Evolutionary conservation across 2,888 invertebrate species (phyloP).

Genomic region (Hirtodrosophila cameraria): DNA sequence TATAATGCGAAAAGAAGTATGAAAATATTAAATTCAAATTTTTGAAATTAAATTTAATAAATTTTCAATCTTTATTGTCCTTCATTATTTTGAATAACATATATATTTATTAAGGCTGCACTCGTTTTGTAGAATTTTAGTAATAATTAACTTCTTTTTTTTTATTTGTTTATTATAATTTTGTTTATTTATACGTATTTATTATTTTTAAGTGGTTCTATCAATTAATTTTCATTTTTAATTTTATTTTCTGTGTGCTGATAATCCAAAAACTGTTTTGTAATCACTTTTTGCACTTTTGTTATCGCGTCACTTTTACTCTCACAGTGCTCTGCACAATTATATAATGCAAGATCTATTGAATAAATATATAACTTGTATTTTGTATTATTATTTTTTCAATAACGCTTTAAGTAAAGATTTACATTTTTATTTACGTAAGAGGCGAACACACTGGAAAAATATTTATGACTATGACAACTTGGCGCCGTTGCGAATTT

Average conservation of each 20-base stretch:
- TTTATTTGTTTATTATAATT: background rate
- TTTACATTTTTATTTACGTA: slow-evolving; percentile 62
- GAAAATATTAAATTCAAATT: background rate
- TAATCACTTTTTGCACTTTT: slow-evolving; percentile 64
- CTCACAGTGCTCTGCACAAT: slow-evolving; percentile 32
- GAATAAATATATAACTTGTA: background rate
- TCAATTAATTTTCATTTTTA: background rate
- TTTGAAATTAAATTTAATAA: too few relatives aligned
- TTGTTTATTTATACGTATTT: background rate
- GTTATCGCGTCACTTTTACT: slow-evolving; percentile 49
- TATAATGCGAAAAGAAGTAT: slow-evolving; percentile 21
- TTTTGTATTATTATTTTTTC: background rate
- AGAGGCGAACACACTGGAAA: slow-evolving; percentile 39
- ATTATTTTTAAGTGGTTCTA: background rate
- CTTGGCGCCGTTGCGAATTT: slow-evolving; percentile 45
- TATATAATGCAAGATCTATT: slow-evolving; percentile 54
- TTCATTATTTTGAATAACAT: background rate
- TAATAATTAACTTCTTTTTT: too few relatives aligned
- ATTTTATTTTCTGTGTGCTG: background rate
- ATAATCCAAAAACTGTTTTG: slow-evolving; percentile 42
- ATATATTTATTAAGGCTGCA: background rate
- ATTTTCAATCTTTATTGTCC: background rate
- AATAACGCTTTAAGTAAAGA: too few relatives aligned
- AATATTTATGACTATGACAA: slow-evolving; percentile 30
- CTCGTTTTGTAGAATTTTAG: too few relatives aligned